phyloP scores from a whole-genome alignment of 2,797 vertebrate genomes.

The Tenualosa ilisha region DNA sequence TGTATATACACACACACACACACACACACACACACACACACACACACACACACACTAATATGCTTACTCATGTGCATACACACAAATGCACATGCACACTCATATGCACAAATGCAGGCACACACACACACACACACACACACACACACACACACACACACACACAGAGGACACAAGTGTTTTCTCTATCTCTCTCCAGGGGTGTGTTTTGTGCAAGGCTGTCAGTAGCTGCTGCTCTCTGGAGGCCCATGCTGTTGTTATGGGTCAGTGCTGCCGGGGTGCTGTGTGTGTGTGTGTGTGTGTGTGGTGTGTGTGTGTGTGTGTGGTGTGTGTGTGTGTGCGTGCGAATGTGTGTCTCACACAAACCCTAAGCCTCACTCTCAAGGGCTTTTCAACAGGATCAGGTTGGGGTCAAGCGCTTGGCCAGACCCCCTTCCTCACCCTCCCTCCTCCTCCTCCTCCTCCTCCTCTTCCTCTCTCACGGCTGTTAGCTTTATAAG shows the following conservation, averaged over 20 bases:
- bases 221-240: not conserved
- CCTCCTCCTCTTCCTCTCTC: not conserved
- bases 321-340: too few species aligned
- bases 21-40: not conserved
- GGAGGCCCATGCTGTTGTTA: not conserved
- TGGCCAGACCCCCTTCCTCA: not conserved
- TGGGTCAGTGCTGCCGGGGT: not conserved
- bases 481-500: not conserved
- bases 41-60: not conserved
- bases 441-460: not conserved
- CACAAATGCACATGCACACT: not conserved
- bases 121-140: too few species aligned
- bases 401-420: constrained; percentile 3
- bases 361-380: not conserved
- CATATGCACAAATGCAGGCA: not conserved
- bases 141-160: not conserved
- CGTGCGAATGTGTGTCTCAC: too few species aligned
- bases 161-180: too few species aligned
- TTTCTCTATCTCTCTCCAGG: too few species aligned
- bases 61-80: not conserved
- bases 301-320: too few species aligned
- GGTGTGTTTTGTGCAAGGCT: too few species aligned
- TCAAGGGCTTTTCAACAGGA: not conserved
- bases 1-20: too few species aligned
- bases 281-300: not conserved